phyloP scores from a whole-genome alignment of 1,140 invertebrate genomes.

The Chionoecetes opilio region DNA sequence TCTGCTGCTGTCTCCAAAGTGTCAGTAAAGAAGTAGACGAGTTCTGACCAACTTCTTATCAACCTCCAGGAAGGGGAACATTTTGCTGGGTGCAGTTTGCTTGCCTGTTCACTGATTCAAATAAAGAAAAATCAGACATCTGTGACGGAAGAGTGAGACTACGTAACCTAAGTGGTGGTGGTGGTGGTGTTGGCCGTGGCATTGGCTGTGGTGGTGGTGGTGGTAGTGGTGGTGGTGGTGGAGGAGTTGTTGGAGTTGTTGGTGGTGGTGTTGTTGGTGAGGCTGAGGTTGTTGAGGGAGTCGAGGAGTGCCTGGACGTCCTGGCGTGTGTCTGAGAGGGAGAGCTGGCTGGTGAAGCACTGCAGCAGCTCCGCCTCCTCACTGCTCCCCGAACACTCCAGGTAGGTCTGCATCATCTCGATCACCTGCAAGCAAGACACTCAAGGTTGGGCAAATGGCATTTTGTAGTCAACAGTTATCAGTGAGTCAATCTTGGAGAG shows the following conservation, averaged over 20 bases:
- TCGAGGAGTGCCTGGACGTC: slow-evolving; percentile 60
- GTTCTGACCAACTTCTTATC: no score
- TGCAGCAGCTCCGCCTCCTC: slow-evolving; percentile 69
- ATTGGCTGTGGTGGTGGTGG: neutral
- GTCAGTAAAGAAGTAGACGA: no score
- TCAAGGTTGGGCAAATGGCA: no score
- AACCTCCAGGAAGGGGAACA: no score
- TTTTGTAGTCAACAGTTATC: no score
- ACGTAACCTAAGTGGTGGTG: neutral
- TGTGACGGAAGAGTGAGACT: neutral
- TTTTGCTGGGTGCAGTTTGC: no score
- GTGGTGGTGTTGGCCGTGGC: neutral
- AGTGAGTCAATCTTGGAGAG: neutral
- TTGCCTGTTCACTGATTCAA: no score
- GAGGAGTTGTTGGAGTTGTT: neutral
- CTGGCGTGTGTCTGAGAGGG: slow-evolving; percentile 68
- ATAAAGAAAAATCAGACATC: neutral
- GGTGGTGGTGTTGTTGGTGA: slow-evolving; percentile 42
- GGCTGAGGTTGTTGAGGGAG: slow-evolving; percentile 67
- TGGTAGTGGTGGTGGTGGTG: neutral
- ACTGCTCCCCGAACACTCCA: slow-evolving; percentile 69
- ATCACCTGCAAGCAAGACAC: slow-evolving; percentile 69
- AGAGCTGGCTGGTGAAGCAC: slow-evolving; percentile 67
- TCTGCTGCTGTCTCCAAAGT: no score
- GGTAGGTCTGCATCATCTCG: slow-evolving; percentile 74